Percentiles rank a stretch among this genome's conserved stretches.
phyloP scores from a whole-genome alignment of 1,140 invertebrate species.

The Drosophila seguyi region DNA sequence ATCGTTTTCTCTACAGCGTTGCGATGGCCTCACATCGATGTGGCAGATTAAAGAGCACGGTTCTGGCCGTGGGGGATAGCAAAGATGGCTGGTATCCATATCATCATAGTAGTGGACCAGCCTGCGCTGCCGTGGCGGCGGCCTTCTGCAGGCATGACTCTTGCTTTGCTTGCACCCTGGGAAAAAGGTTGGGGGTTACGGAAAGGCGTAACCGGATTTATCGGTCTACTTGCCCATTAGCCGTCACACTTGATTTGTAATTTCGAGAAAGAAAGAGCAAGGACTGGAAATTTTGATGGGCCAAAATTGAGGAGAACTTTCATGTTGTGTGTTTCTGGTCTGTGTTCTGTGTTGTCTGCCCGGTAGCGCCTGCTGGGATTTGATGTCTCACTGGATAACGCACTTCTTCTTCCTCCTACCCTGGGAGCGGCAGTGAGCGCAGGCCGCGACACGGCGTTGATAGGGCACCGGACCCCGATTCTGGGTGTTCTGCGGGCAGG shows the following conservation, averaged over 20 bases:
- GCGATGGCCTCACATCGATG: not conserved
- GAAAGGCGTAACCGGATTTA: not conserved
- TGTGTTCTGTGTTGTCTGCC: conserved; percentile 10
- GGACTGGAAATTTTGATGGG: conserved; percentile 31
- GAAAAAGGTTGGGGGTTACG: not conserved
- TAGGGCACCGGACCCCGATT: not conserved
- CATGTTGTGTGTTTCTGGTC: not conserved
- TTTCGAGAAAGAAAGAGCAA: not conserved
- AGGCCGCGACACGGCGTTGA: not conserved
- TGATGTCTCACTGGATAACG: conserved; percentile 37
- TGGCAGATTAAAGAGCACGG: not conserved
- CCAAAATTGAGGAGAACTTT: conserved; percentile 7
- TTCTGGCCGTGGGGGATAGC: not conserved
- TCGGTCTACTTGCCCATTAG: conserved; percentile 52
- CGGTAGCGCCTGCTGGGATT: conserved; percentile 28
- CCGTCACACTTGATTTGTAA: conserved; percentile 23
- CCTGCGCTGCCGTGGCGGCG: not conserved
- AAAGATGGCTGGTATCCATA: not conserved
- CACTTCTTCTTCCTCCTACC: conserved; percentile 41
- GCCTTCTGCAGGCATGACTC: too few relatives aligned
- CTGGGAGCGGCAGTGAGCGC: conserved; percentile 30
- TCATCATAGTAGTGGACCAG: not conserved
- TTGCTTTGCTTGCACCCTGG: conserved; percentile 12
- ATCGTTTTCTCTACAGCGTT: not conserved
- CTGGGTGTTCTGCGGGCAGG: conserved; percentile 22